Percentiles rank a stretch among this genome's conserved stretches.
phyloP scores from a whole-genome alignment of 92 coral and sea anemone genomes.

The Epizoanthus rinbou region DNA sequence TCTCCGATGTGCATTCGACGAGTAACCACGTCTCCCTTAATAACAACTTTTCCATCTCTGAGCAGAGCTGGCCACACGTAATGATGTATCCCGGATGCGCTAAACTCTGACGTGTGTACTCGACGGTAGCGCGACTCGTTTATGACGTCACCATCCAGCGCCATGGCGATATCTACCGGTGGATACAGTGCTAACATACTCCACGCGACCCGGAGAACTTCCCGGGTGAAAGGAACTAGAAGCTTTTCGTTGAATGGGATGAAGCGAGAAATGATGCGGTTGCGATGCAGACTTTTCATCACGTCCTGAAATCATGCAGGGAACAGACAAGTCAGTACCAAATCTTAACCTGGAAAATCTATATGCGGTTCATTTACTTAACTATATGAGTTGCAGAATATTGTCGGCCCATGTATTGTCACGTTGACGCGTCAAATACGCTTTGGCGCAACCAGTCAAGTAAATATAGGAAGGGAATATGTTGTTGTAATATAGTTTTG shows the following conservation, averaged over 20 bases:
- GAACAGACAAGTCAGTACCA: not conserved
- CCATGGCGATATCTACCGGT: constrained; percentile 79
- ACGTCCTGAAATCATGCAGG: constrained; percentile 53
- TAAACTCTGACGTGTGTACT: constrained; percentile 78
- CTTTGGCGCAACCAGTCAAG: too few species aligned
- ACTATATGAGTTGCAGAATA: too few species aligned
- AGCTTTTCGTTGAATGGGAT: constrained; percentile 73
- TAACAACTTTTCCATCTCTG: constrained; percentile 69
- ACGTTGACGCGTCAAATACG: not conserved
- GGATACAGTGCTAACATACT: constrained; percentile 75
- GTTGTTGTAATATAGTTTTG: too few species aligned
- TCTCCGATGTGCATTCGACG: constrained; percentile 57
- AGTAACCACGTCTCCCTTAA: constrained; percentile 90
- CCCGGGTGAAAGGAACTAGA: constrained; percentile 62
- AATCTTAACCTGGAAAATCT: not conserved
- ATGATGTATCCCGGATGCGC: constrained; percentile 78
- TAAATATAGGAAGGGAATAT: too few species aligned
- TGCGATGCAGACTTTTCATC: constrained; percentile 73
- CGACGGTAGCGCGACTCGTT: constrained; percentile 83
- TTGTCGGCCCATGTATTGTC: too few species aligned
- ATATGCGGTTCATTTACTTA: too few species aligned
- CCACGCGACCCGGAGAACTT: constrained; percentile 79
- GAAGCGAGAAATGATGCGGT: constrained; percentile 56
- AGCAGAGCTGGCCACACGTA: constrained; percentile 91
- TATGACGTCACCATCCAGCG: constrained; percentile 83